Evolutionary conservation across 2,888 invertebrate genomes (phyloP).

Genomic region (Drosophila demipolita): DNA sequence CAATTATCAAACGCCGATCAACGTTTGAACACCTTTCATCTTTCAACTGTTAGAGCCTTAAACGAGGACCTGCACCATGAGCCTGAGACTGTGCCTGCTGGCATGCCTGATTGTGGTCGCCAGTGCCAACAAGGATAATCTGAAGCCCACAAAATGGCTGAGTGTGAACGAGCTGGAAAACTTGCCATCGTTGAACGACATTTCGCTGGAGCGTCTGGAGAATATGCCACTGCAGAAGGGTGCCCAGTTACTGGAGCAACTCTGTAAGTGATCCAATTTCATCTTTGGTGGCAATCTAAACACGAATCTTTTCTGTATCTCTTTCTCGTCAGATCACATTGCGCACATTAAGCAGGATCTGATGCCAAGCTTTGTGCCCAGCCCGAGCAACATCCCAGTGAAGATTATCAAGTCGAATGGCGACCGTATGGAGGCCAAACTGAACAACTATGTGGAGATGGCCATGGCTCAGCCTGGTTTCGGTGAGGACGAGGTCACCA

Average conservation of each 20-base stretch:
- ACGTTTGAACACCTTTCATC: slow-evolving; percentile 69
- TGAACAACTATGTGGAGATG: slow-evolving; percentile 72
- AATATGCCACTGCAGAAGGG: slow-evolving; percentile 70
- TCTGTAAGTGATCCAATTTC: slow-evolving; percentile 67
- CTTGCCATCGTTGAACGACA: slow-evolving; percentile 73
- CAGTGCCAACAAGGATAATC: slow-evolving; percentile 59
- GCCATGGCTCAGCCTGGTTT: slow-evolving; percentile 58
- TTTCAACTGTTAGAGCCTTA: slow-evolving; percentile 4
- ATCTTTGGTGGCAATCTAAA: not conserved
- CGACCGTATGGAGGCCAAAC: slow-evolving; percentile 63
- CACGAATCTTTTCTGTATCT: not conserved
- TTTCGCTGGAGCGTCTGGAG: slow-evolving; percentile 72
- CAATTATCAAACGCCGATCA: slow-evolving; percentile 67
- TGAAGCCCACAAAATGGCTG: slow-evolving; percentile 76
- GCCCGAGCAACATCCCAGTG: slow-evolving; percentile 73
- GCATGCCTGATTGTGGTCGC: slow-evolving; percentile 67
- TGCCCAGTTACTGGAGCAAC: slow-evolving; percentile 68
- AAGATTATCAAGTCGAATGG: slow-evolving; percentile 72
- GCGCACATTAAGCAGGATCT: slow-evolving; percentile 64
- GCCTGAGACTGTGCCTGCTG: slow-evolving; percentile 67
- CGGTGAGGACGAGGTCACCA: slow-evolving; percentile 80
- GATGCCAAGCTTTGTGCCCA: slow-evolving; percentile 74
- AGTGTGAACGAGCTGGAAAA: slow-evolving; percentile 65
- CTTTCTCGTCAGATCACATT: slow-evolving; percentile 58
- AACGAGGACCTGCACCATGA: slow-evolving; percentile 45